Conservation (phyloP, 2,888 invertebrate genomes). For the Ernsta delagoae region DNA sequence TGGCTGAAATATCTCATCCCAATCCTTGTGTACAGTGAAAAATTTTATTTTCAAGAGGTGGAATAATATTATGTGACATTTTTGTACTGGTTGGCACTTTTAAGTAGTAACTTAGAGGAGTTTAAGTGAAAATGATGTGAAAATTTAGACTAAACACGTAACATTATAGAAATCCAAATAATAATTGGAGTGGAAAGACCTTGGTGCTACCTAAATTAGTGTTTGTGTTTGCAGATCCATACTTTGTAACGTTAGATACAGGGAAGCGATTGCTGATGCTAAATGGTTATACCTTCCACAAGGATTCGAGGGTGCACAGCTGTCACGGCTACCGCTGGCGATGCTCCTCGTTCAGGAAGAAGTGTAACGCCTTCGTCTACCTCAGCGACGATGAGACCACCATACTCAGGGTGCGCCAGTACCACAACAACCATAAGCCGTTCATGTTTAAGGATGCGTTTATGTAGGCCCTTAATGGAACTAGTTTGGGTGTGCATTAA, state of each 20-base stretch:
- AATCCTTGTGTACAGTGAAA: too few relatives aligned
- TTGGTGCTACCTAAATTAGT: neutral
- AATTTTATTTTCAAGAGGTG: too few relatives aligned
- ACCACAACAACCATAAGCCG: constrained; percentile 43
- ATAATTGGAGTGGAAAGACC: too few relatives aligned
- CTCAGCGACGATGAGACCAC: constrained; percentile 41
- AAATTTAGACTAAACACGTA: too few relatives aligned
- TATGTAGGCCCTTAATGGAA: too few relatives aligned
- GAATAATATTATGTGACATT: too few relatives aligned
- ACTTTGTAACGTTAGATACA: constrained; percentile 41
- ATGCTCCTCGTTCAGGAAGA: constrained; percentile 44
- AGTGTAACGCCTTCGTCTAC: constrained; percentile 45
- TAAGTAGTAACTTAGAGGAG: too few relatives aligned
- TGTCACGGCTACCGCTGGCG: constrained; percentile 44
- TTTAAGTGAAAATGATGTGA: too few relatives aligned
- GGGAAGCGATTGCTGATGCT: constrained; percentile 36
- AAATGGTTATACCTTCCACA: constrained; percentile 32
- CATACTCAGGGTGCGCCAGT: constrained; percentile 38
- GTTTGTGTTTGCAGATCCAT: constrained; percentile 39
- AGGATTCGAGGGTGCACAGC: constrained; percentile 41
- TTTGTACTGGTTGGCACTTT: too few relatives aligned
- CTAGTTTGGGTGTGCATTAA: too few relatives aligned
- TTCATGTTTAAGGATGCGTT: constrained; percentile 38
- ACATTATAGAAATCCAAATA: too few relatives aligned
- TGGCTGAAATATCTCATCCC: too few relatives aligned